Base-by-base conservation (phyloP, 2,888 invertebrate species). In the Leuctra nigra region DNA sequence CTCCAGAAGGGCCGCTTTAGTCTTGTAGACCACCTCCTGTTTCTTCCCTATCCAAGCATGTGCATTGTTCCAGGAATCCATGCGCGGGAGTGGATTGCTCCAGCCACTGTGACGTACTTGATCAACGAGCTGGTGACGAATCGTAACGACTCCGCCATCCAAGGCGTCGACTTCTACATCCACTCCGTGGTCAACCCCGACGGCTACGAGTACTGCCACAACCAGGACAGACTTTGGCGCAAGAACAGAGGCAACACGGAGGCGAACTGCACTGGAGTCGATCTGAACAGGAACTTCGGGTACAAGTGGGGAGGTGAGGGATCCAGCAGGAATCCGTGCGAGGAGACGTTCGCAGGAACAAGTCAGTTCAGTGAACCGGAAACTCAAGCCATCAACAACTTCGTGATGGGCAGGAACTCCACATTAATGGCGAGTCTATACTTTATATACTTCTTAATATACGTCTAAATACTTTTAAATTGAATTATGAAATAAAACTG, bases 31-130 rank as follows among this genome's bases (percentile, higher is more conserved):
- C n/a, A n/a, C n/a, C n/a, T n/a, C n/a, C n/a, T n/a, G n/a, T n/a
- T n/a, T n/a, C n/a, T n/a, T n/a, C n/a, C n/a, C n/a, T n/a, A n/a
- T n/a, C n/a, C n/a, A n/a, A n/a, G n/a, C n/a, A n/a, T n/a, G n/a
- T n/a, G n/a, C n/a, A n/a, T n/a, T n/a, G n/a, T n/a, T n/a, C n/a
- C 58, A 66, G 85, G 89, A 18, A 91, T 91, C 63, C 92, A 93
- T 66, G 88, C 91, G 0, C 79, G 95, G 20, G 96, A 96, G 75
- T 96, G 91, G 91, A 88, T 91, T 65, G 84, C 86, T 41, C 84
- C 87, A 0, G 87, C 91, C 0, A 79, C 84, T 0, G 87, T 87
- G 2, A 86, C 89, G 0, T 91, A 81, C 69, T 75, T 90, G 36
- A 82, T 89, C 16, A 80, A 89, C 66, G 77, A 82, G 58, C 70